A percentile compares a stretch with the other conserved stretches of the same genome.
These are phyloP conservation scores for Syndactyla subalaris DNA, from an alignment of 2,797 vertebrate species.

Conservation along the genomic window DNA sequence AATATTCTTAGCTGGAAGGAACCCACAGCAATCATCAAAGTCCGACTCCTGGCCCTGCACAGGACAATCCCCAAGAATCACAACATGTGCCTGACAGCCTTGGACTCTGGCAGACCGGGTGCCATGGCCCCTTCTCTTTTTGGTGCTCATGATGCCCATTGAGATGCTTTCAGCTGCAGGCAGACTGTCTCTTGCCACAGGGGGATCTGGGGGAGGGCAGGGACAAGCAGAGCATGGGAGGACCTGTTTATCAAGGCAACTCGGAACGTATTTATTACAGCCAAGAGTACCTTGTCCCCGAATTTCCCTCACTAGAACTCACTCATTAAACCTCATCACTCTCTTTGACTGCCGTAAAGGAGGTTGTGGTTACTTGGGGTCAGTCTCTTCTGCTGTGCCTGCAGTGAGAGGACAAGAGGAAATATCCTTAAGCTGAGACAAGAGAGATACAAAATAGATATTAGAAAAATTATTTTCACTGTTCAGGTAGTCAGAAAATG, in stretches of 20 bases:
- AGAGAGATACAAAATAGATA: neutral
- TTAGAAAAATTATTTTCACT: neutral
- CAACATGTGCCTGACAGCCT: neutral
- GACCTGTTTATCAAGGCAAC: accelerated
- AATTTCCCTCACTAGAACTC: neutral
- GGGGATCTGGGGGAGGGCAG: accelerated
- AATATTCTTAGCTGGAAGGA: neutral
- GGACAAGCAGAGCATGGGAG: accelerated
- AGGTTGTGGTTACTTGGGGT: no score
- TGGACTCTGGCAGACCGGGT: no score
- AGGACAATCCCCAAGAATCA: neutral
- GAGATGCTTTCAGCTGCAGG: accelerated
- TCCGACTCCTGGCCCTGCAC: neutral
- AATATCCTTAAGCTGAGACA: neutral
- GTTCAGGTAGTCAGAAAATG: accelerated
- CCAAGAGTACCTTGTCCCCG: accelerated
- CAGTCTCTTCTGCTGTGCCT: accelerated
- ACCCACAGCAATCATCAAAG: neutral
- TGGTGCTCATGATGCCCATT: accelerated
- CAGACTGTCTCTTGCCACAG: accelerated
- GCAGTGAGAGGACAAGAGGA: neutral
- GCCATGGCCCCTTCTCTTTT: neutral
- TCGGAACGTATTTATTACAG: accelerated
- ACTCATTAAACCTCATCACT: neutral
- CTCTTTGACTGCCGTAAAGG: neutral